Evolutionary conservation across 2,888 invertebrate species (phyloP), one percentile per base, ranked within the genome.

Genomic region (Steinernema hermaphroditum): DNA sequence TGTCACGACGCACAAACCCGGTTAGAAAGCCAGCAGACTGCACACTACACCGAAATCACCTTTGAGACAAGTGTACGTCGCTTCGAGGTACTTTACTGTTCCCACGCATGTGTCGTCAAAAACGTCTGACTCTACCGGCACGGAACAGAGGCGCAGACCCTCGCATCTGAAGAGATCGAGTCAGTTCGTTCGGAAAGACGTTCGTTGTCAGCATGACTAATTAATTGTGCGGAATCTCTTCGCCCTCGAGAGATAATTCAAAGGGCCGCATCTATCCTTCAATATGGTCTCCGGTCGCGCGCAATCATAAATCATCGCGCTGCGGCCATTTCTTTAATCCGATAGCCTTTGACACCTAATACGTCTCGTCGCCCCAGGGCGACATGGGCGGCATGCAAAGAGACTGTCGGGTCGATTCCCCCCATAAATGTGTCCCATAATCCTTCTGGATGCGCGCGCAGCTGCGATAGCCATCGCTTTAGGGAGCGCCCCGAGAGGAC

Each of bases 31-130:
- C 19, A 29, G 16, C 9, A 16, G 9, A 32, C 9, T 9, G 62
- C 62, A 62, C 62, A 27, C 62, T 29, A 62, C 62, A 62, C 62
- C 29, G 27, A 62, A 62, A 32, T 62, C 62, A 62, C 62, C 62
- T 62, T 32, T 62, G 32, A 16, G 62, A 16, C 62, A 62, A 1
- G 62, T 29, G 62, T 62, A 62, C 16, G 62, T 62, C 16, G 62
- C 62, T n/a, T 62, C 62, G 12, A 62, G 62, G 29, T 62, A 62
- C 34, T 62, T 62, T 14, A 62, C 32, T 12, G 62, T 62, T 32
- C 34, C 62, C n/a, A 32, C 32, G 19, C 62, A 62, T 32, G 29
- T 29, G 62, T 62, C 62, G 14, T 62, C 62, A 32, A 62, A 62
- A 32, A 62, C 34, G 62, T 32, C 32, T 12, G 62, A 62, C 16